Evolutionary conservation across 2,113 vertebrate genomes (phyloP), one percentile per base, ranked within the genome.

Genomic region (Nesospiza acunhae): DNA sequence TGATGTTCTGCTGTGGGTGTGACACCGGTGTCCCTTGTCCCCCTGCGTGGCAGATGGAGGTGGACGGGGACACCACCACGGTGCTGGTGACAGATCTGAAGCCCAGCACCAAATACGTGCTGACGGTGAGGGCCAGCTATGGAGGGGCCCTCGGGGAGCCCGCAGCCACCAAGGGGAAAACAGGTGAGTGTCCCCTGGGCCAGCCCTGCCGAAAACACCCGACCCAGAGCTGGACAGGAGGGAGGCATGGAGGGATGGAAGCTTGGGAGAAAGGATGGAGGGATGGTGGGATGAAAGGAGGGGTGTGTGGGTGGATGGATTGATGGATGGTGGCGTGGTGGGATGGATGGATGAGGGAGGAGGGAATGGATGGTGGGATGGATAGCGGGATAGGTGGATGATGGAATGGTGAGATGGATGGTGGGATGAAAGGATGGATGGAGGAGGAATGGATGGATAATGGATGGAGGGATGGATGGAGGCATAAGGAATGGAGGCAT

Each of bases 101-200:
- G 74, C 98, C 99, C 10, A 98, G 97, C 89, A 98, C 98, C 5
- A 96, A 98, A 27, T 99, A 99, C 58, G 96, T 97, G 72, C 97
- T 99, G 60, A 98, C 95, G 0, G 78, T 99, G 79, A 98, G 98
- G 17, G 98, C 98, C 35, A 8, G 98, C 69, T 99, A 99, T 19
- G 96, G 97, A 23, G 97, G 96, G 52, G 62, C 73, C 33, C 94
- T 97, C 1, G 98, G 98, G 56, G 98, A 98, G 35, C 96, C 98
- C 3, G 96, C 92, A 4, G 93, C 97, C 7, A 19, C 97, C 95
- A 97, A 53, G 60, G 95, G 94, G 37, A 98, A 98, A 95, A 99
- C 99, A 53, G 98, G 99, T 99, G 96, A 90, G 98, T 96, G 42
- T 67, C 46, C 77, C 56, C 49, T 56, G 53, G 84, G 24, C 10